These are phyloP conservation scores for Chymomyza caudatula DNA, from an alignment of 2,888 invertebrate genomes.

Conservation along the genomic window DNA sequence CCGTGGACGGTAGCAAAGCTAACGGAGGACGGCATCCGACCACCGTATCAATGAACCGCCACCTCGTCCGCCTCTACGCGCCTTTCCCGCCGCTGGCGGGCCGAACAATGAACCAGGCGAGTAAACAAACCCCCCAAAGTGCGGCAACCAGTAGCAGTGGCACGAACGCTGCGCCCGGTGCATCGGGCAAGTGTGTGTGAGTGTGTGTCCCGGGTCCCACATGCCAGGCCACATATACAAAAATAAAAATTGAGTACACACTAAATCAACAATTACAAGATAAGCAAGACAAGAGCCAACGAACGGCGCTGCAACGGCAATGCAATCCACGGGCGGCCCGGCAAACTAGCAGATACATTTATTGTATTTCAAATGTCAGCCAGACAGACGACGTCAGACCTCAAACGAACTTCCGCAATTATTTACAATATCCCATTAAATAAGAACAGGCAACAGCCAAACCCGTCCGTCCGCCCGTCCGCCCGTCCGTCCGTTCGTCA, in stretches of 20 bases:
- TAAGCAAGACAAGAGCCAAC: conserved; percentile 29
- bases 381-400: conserved; percentile 17
- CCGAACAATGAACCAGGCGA: conserved; percentile 63
- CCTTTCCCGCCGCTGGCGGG: background rate
- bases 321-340: conserved; percentile 37
- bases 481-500: background rate
- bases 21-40: background rate
- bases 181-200: background rate
- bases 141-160: background rate
- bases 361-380: conserved; percentile 40
- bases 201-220: background rate
- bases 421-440: conserved; percentile 65
- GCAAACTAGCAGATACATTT: background rate
- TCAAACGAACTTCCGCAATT: conserved; percentile 71
- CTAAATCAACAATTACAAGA: conserved; percentile 72
- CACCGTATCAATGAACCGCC: conserved; percentile 43
- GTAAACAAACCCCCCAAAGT: conserved; percentile 39
- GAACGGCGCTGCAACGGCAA: background rate
- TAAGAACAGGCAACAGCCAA: conserved; percentile 14
- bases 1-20: conserved; percentile 35
- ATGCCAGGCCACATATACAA: conserved; percentile 17
- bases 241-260: conserved; percentile 63
- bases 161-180: background rate
- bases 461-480: too few relatives aligned
- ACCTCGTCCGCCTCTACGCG: background rate